These are phyloP conservation scores for Tachysurus fulvidraco DNA, from an alignment of 2,113 vertebrate genomes.

Conservation along the genomic window DNA sequence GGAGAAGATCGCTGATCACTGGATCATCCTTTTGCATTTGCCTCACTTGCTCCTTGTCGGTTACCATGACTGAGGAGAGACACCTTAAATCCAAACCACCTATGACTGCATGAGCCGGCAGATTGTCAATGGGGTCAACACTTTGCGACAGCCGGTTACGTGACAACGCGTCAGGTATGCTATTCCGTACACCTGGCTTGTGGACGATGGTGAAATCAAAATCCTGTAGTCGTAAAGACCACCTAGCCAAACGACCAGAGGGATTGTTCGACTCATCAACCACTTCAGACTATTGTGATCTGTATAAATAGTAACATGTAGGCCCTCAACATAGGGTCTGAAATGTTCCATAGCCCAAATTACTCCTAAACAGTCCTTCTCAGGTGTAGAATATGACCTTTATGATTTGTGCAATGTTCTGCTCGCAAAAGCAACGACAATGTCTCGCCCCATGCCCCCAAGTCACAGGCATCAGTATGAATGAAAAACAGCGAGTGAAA, in stretches of 20 bases:
- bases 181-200: not conserved
- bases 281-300: conserved; percentile 20
- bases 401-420: conserved; percentile 1
- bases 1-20: not conserved
- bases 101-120: conserved; percentile 13
- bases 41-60: not conserved
- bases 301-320: conserved; percentile 7
- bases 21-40: conserved; percentile 21
- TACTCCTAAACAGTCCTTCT: conserved; percentile 2
- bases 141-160: not conserved
- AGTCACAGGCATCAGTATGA: conserved; percentile 1
- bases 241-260: not conserved
- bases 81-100: not conserved
- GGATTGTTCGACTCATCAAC: not conserved
- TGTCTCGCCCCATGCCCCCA: not conserved
- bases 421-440: conserved; percentile 17
- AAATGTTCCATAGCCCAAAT: conserved; percentile 44
- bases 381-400: not conserved
- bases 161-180: not conserved
- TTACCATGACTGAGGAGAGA: not conserved
- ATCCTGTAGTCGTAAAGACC: not conserved
- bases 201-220: conserved; percentile 5
- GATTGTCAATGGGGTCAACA: not conserved
- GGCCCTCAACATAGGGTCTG: conserved; percentile 17
- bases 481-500: conserved; percentile 18